Evolutionary conservation across 1,140 invertebrate species (phyloP).

Genomic region (Archegozetes longisetosus): DNA sequence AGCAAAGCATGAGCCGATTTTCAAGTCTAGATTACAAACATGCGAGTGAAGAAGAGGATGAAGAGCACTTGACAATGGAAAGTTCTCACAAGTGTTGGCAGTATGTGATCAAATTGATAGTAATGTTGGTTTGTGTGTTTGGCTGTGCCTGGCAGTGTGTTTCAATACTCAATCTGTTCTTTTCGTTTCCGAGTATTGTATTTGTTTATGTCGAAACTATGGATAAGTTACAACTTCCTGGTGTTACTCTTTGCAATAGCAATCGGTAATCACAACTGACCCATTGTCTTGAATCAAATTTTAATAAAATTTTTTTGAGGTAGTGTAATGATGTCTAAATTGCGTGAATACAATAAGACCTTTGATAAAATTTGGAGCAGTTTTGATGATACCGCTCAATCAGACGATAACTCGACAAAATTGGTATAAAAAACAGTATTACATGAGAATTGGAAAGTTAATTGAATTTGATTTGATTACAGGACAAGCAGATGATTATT

Average conservation of each 20-base stretch:
- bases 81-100: not conserved
- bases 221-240: conserved; percentile 17
- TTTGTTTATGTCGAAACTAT: conserved; percentile 20
- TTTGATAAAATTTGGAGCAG: conserved; percentile 8
- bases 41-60: too few relatives aligned
- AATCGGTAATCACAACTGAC: conserved; percentile 13
- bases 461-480: not conserved
- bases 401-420: not conserved
- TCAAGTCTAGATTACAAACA: too few relatives aligned
- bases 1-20: too few relatives aligned
- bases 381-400: not conserved
- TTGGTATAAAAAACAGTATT: not conserved
- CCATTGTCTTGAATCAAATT: not conserved
- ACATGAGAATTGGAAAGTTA: not conserved
- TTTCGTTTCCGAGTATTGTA: conserved; percentile 19
- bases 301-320: not conserved
- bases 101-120: conserved; percentile 1
- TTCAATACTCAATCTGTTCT: conserved; percentile 16
- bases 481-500: conserved; percentile 1
- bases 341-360: conserved; percentile 1
- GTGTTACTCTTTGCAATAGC: conserved; percentile 20
- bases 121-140: not conserved
- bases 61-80: too few relatives aligned
- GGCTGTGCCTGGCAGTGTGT: conserved; percentile 3
- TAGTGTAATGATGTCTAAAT: conserved; percentile 3